Evolutionary conservation across 64 coral and sea anemone genomes (phyloP).

Genomic region (Cladopsammia gracilis): DNA sequence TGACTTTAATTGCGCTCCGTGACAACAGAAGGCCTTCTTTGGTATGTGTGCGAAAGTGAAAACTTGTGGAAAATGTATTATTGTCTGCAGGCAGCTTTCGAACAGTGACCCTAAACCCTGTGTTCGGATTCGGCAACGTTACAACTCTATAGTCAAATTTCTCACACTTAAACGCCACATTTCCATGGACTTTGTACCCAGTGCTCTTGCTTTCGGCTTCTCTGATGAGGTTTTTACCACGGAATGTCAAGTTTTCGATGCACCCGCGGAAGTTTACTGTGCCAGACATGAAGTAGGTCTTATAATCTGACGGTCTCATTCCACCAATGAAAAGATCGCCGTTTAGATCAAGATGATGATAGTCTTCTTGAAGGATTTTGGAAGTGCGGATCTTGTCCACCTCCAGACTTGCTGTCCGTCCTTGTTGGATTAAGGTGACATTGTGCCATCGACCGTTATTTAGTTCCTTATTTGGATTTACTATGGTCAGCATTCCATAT

Average conservation of each 20-base stretch:
- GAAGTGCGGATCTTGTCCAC: not conserved
- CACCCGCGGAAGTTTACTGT: slow-evolving; percentile 41
- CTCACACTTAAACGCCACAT: slow-evolving; percentile 54
- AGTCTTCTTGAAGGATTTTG: slow-evolving; percentile 14
- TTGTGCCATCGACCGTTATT: slow-evolving; percentile 68
- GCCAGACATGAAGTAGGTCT: not conserved
- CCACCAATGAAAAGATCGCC: slow-evolving; percentile 50
- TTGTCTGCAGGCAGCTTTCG: slow-evolving; percentile 50
- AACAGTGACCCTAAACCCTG: slow-evolving; percentile 55
- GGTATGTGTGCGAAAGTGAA: slow-evolving; percentile 79
- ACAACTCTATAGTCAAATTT: slow-evolving; percentile 66
- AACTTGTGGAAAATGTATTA: slow-evolving; percentile 76
- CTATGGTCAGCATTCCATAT: not conserved
- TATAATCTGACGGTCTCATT: not conserved
- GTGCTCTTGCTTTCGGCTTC: not conserved
- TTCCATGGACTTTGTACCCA: slow-evolving; percentile 7
- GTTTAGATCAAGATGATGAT: slow-evolving; percentile 46
- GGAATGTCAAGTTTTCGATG: slow-evolving; percentile 33
- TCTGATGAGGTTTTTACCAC: slow-evolving; percentile 30
- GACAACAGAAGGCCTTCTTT: slow-evolving; percentile 72
- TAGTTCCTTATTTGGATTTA: slow-evolving; percentile 26
- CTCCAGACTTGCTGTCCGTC: not conserved
- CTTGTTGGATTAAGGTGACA: slow-evolving; percentile 27
- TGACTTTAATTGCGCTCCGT: slow-evolving; percentile 54
- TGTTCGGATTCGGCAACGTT: slow-evolving; percentile 51